phyloP scores from a whole-genome alignment of 2,888 invertebrate species.

The Callimorpha dominula region DNA sequence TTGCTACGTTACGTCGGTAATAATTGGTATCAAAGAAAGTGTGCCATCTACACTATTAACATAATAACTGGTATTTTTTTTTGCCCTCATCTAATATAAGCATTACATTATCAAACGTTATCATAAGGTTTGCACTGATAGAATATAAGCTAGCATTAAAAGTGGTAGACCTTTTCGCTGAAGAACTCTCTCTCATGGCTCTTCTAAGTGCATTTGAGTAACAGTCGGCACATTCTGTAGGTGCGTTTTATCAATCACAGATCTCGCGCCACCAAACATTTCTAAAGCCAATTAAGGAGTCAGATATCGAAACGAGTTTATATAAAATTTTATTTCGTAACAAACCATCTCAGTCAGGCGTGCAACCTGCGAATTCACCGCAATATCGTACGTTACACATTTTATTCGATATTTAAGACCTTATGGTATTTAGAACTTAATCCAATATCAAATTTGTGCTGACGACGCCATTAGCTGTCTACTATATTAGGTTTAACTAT shows the following conservation, averaged over 20 bases:
- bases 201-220: neutral
- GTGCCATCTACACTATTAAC: conserved; percentile 26
- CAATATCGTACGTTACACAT: conserved; percentile 64
- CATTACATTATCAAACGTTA: neutral
- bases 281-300: conserved; percentile 66
- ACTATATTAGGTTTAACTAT: conserved; percentile 64
- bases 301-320: conserved; percentile 56
- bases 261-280: conserved; percentile 47
- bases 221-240: conserved; percentile 16
- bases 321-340: conserved; percentile 57
- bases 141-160: neutral
- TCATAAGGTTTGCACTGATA: neutral
- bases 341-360: conserved; percentile 37
- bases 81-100: neutral
- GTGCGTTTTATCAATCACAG: conserved; percentile 50
- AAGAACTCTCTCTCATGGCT: too few species aligned
- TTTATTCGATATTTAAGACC: conserved; percentile 50
- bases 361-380: conserved; percentile 46
- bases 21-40: conserved; percentile 30
- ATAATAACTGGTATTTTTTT: conserved; percentile 5
- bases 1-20: conserved; percentile 27
- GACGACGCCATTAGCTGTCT: conserved; percentile 62
- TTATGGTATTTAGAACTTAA: conserved; percentile 66
- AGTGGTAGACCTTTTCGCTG: neutral
- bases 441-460: conserved; percentile 60